A percentile compares a stretch with the other conserved stretches of the same genome.
Conservation (phyloP, 2,888 invertebrate genomes). For the Tetropium fuscum region DNA sequence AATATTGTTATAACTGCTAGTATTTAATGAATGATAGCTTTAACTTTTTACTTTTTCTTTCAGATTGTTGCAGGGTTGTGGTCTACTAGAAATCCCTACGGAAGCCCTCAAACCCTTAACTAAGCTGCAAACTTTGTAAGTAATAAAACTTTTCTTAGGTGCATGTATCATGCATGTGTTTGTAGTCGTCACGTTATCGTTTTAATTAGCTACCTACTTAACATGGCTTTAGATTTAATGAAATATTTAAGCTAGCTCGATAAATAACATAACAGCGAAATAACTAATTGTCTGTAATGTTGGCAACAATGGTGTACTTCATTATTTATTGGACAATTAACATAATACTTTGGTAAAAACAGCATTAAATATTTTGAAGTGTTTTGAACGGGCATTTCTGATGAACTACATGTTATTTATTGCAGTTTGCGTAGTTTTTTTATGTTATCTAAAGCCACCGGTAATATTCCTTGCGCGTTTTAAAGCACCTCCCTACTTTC, state of each 20-base stretch:
- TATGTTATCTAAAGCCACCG: neutral
- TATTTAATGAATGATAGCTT: neutral
- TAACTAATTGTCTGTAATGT: too few species aligned
- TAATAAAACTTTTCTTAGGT: conserved; percentile 43
- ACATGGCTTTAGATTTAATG: conserved; percentile 7
- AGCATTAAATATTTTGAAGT: neutral
- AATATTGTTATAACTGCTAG: too few species aligned
- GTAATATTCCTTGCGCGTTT: conserved; percentile 1
- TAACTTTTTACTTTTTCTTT: conserved; percentile 47
- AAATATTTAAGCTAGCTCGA: neutral
- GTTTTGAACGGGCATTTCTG: neutral
- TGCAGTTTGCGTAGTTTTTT: neutral
- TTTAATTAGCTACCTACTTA: neutral
- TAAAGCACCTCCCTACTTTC: neutral
- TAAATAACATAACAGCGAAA: neutral
- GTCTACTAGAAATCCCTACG: conserved; percentile 69
- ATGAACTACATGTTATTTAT: neutral
- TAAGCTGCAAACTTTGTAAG: conserved; percentile 73
- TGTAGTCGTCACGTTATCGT: neutral
- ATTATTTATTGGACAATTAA: neutral
- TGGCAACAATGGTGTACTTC: too few species aligned
- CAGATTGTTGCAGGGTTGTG: conserved; percentile 73
- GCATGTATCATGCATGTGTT: conserved; percentile 17
- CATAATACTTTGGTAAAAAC: neutral
- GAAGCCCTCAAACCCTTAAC: conserved; percentile 68